Base-by-base conservation (phyloP, 2,797 vertebrate genomes). In the Pogonophryne albipinna region DNA sequence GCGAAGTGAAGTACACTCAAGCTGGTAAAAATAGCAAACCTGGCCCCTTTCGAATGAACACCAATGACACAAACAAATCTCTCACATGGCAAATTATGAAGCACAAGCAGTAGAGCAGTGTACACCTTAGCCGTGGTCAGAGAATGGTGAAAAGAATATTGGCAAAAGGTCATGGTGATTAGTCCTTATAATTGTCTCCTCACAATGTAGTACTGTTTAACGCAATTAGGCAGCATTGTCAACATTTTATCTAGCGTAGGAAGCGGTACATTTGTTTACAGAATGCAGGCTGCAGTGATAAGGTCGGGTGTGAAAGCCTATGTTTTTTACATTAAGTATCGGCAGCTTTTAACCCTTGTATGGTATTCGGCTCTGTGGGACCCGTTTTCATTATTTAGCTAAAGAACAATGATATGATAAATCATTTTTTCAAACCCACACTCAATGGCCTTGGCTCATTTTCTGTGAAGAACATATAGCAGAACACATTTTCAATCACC, bases 81-180 rank as follows among this genome's bases (percentile, higher is more conserved):
- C 15, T 64, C n/a, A 47, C 17, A 62, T 19, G 3, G 12, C 34
- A 60, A 41, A 46, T 58, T 42, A 2, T 49, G 6, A 56, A 55
- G 41, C 55, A 52, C 12, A 14, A n/a, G 23, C 38, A 16, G 31
- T 10, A 27, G 31, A 47, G 27, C n/a, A 61, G 34, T 17, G 41
- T 15, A 53, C 14, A 27, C 11, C 6, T 3, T 31, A 52, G 42
- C 51, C 50, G 46, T 47, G 15, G n/a, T 38, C 19, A 42, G 23
- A 17, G n/a, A 64, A 66, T 53, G 23, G 14, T 53, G 20, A 59
- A 10, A 51, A n/a, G 31, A 66, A 47, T 27, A 44, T 6, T 52
- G 11, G 20, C 16, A 31, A 72, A 45, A 71, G 46, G 60, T 52
- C 56, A 67, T n/a, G 41, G 63, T 71, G 50, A 63, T 78, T 51